Percentiles rank a stretch among this genome's conserved stretches.
Evolutionary conservation across 2,113 vertebrate species (phyloP).

Genomic region (Microtus ochrogaster): DNA sequence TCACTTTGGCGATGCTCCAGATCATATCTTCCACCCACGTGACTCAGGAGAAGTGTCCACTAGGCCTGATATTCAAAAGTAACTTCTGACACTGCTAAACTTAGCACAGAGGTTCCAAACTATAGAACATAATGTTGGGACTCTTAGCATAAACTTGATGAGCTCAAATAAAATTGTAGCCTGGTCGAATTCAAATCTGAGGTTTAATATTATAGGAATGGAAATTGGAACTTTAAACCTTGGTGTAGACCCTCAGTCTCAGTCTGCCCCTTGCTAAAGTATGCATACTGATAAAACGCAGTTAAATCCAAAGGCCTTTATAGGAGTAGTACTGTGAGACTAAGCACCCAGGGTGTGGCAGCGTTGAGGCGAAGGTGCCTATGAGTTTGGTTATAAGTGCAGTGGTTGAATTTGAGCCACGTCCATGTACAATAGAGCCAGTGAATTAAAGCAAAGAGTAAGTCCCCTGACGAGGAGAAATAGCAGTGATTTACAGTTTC

Average conservation of each 20-base stretch:
- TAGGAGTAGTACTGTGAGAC: not conserved
- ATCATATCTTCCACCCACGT: too few species aligned
- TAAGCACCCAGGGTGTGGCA: accelerated
- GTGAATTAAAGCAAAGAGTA: constrained; percentile 64
- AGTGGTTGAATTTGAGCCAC: not conserved
- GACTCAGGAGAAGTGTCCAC: not conserved
- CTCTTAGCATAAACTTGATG: accelerated
- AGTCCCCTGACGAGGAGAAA: constrained; percentile 62
- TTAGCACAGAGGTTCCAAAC: not conserved
- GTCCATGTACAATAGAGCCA: not conserved
- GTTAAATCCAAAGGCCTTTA: not conserved
- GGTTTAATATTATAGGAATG: not conserved
- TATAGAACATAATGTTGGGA: too few species aligned
- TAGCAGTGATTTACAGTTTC: constrained; percentile 71
- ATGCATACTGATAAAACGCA: not conserved
- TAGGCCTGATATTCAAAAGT: not conserved
- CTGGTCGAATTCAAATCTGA: not conserved
- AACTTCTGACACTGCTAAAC: not conserved
- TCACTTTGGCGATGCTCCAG: accelerated
- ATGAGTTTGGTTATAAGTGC: not conserved
- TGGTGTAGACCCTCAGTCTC: not conserved
- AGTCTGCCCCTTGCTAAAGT: not conserved
- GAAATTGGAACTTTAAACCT: not conserved
- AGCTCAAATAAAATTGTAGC: not conserved
- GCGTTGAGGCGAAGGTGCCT: not conserved